Conservation (phyloP, 2,888 invertebrate species). For the Fragum whitleyi region DNA sequence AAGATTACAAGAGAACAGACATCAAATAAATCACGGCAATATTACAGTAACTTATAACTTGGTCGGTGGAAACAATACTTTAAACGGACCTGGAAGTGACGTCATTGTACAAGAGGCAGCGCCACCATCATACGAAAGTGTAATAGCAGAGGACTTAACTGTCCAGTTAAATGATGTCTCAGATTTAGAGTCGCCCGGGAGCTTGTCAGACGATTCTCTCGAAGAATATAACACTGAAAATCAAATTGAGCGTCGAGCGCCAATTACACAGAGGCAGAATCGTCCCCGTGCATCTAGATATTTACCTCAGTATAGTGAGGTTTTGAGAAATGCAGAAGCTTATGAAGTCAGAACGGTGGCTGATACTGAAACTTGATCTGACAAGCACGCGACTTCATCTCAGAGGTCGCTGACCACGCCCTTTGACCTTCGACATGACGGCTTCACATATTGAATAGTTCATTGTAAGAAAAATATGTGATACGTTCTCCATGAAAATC, state of each 20-base stretch:
- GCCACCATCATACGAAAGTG: background rate
- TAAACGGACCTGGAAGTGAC: background rate
- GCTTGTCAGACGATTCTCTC: background rate
- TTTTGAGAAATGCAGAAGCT: constrained; percentile 4
- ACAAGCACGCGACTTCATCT: background rate
- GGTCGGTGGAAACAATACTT: background rate
- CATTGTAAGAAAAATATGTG: no score
- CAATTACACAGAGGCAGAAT: background rate
- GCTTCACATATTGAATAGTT: no score
- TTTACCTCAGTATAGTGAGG: constrained; percentile 28
- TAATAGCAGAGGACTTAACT: background rate
- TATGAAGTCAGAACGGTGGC: constrained; percentile 8
- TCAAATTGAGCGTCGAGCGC: background rate
- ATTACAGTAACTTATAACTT: background rate
- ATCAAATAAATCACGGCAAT: background rate
- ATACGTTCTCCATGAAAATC: no score
- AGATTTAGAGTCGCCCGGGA: background rate
- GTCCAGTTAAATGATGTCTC: background rate
- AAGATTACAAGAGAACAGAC: background rate
- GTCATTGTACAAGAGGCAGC: background rate
- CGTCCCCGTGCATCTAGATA: constrained; percentile 10
- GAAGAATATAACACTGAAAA: background rate
- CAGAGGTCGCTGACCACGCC: no score
- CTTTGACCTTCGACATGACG: no score
- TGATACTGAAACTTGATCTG: background rate